phyloP scores from a whole-genome alignment of 2,888 invertebrate species.

The Autographa gamma region DNA sequence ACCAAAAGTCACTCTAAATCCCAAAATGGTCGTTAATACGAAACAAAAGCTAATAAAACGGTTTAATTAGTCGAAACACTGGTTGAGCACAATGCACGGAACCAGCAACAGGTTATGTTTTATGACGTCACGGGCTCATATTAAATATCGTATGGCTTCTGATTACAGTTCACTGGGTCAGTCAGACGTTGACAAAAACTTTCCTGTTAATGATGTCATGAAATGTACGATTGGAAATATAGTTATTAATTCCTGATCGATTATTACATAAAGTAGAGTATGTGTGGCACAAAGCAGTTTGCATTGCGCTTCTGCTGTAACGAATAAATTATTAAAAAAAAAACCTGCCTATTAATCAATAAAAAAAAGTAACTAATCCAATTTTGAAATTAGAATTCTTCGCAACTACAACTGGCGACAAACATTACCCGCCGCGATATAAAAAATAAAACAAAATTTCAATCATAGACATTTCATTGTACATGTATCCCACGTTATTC shows the following conservation, averaged over 20 bases:
- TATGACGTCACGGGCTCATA: slow-evolving; percentile 52
- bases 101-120: slow-evolving; percentile 63
- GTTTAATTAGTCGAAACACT: slow-evolving; percentile 70
- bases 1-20: slow-evolving; percentile 54
- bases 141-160: slow-evolving; percentile 51
- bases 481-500: slow-evolving; percentile 40
- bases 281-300: too few species aligned
- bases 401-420: not conserved
- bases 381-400: not conserved
- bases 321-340: too few species aligned
- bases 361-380: too few species aligned
- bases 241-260: not conserved
- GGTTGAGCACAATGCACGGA: slow-evolving; percentile 55
- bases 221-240: not conserved
- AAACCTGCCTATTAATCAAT: too few species aligned
- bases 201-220: slow-evolving; percentile 7
- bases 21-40: slow-evolving; percentile 53
- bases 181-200: slow-evolving; percentile 36
- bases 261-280: too few species aligned
- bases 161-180: slow-evolving; percentile 55
- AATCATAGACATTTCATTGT: slow-evolving; percentile 51
- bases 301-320: too few species aligned
- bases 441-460: slow-evolving; percentile 40
- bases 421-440: not conserved
- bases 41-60: slow-evolving; percentile 70